A percentile compares a stretch with the other conserved stretches of the same genome.
These are phyloP conservation scores for Cataglyphis rosenhaueri DNA, from an alignment of 2,888 invertebrate species.

Conservation along the genomic window DNA sequence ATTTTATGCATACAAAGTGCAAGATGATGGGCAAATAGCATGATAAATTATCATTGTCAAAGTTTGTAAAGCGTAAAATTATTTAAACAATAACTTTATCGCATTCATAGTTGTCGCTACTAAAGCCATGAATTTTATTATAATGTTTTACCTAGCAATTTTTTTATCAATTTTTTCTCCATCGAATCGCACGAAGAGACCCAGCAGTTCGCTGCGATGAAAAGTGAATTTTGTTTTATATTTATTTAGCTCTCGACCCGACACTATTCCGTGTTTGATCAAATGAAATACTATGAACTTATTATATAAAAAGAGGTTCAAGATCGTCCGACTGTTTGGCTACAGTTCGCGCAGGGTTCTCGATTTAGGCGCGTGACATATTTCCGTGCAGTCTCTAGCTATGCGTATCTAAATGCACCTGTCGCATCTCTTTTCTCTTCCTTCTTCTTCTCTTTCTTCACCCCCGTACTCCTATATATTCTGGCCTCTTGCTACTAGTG, in stretches of 20 bases:
- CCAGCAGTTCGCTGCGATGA: background rate
- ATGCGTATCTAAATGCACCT: slow-evolving; percentile 60
- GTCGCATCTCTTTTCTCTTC: slow-evolving; percentile 37
- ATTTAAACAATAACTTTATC: background rate
- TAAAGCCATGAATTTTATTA: background rate
- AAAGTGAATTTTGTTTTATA: background rate
- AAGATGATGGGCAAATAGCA: background rate
- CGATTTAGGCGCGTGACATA: slow-evolving; percentile 49
- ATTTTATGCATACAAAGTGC: slow-evolving; percentile 7
- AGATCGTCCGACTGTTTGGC: slow-evolving; percentile 50
- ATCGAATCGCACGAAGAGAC: background rate
- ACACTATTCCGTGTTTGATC: slow-evolving; percentile 9
- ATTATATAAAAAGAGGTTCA: slow-evolving; percentile 49
- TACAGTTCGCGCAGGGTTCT: slow-evolving; percentile 26
- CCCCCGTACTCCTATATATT: background rate
- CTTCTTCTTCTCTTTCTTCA: background rate
- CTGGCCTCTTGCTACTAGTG: slow-evolving; percentile 9
- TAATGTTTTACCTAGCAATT: background rate
- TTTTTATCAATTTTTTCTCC: background rate
- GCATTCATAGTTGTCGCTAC: background rate
- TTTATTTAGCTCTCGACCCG: background rate
- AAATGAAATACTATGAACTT: slow-evolving; percentile 21
- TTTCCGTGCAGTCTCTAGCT: slow-evolving; percentile 27
- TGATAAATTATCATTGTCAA: slow-evolving; percentile 2
- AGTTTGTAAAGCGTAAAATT: background rate